Conservation (phyloP, 2,113 vertebrate genomes). For the Phyllopteryx taeniolatus region DNA sequence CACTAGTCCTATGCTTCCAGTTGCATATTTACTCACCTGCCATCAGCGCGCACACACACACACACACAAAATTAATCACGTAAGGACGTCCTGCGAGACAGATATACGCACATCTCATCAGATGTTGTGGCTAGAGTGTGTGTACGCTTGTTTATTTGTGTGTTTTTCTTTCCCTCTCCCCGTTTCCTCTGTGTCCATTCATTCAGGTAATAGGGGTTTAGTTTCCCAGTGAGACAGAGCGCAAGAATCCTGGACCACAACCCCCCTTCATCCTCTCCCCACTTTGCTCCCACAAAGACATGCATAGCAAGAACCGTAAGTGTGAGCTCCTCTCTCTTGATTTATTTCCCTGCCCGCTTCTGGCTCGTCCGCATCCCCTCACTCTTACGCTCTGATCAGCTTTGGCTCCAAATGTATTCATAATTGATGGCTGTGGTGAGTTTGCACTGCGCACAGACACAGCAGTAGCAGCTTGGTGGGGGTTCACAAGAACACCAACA, state of each 20-base stretch:
- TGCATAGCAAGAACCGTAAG: conserved; percentile 80
- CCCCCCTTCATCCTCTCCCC: conserved; percentile 41
- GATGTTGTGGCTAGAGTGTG: neutral
- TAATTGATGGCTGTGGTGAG: conserved; percentile 27
- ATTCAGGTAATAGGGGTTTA: conserved; percentile 72
- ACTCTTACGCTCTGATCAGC: conserved; percentile 25
- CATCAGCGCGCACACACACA: conserved; percentile 14
- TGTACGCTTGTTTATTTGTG: neutral
- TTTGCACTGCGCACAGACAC: conserved; percentile 5
- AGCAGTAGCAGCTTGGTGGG: too few species aligned
- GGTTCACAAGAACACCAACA: neutral
- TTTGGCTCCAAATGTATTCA: conserved; percentile 39
- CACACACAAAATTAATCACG: neutral
- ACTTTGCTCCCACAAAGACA: conserved; percentile 65
- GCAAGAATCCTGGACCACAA: conserved; percentile 61
- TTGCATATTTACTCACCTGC: conserved; percentile 70
- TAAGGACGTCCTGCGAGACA: neutral
- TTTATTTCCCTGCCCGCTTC: conserved; percentile 21
- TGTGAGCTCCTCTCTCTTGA: conserved; percentile 45
- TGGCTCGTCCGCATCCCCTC: conserved; percentile 21
- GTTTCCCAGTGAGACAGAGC: conserved; percentile 70
- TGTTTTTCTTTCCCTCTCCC: conserved; percentile 6
- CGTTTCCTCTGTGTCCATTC: conserved; percentile 31
- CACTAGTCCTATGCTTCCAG: conserved; percentile 21
- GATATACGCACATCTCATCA: conserved; percentile 11